Percentiles rank a stretch among this genome's conserved stretches.
Conservation (phyloP, 2,888 invertebrate genomes). For the Liodrosophila aerea region DNA sequence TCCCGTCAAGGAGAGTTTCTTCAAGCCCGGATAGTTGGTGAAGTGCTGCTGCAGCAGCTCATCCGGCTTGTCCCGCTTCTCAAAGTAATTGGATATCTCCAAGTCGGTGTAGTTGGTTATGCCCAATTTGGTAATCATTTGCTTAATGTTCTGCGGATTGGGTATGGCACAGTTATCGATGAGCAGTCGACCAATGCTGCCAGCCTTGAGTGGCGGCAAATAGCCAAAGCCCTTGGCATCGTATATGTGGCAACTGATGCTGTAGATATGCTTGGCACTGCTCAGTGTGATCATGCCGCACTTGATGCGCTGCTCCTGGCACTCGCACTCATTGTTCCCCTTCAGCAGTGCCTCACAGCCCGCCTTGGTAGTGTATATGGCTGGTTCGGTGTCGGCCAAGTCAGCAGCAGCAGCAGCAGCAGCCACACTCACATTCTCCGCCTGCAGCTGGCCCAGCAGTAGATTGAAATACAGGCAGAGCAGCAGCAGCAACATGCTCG, state of each 20-base stretch:
- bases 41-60: constrained; percentile 61
- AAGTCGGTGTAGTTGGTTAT: constrained; percentile 59
- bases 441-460: background rate
- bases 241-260: constrained; percentile 58
- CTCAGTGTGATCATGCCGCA: constrained; percentile 57
- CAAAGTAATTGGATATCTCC: constrained; percentile 57
- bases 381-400: constrained; percentile 17
- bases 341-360: constrained; percentile 57
- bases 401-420: constrained; percentile 5
- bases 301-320: constrained; percentile 61
- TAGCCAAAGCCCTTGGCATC: constrained; percentile 62
- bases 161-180: constrained; percentile 64
- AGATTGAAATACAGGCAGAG: constrained; percentile 26
- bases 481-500: constrained; percentile 50
- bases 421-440: background rate
- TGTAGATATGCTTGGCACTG: constrained; percentile 46
- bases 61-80: constrained; percentile 49
- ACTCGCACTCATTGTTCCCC: constrained; percentile 57
- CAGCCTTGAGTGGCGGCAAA: constrained; percentile 53
- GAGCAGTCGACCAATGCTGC: constrained; percentile 43
- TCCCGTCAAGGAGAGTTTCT: constrained; percentile 46
- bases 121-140: constrained; percentile 46
- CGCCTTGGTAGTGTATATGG: constrained; percentile 46
- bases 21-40: constrained; percentile 52
- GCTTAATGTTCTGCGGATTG: constrained; percentile 48